Evolutionary conservation across 1,140 invertebrate species (phyloP), one percentile per base, ranked within the genome.

Genomic region (Trichonephila clavata): DNA sequence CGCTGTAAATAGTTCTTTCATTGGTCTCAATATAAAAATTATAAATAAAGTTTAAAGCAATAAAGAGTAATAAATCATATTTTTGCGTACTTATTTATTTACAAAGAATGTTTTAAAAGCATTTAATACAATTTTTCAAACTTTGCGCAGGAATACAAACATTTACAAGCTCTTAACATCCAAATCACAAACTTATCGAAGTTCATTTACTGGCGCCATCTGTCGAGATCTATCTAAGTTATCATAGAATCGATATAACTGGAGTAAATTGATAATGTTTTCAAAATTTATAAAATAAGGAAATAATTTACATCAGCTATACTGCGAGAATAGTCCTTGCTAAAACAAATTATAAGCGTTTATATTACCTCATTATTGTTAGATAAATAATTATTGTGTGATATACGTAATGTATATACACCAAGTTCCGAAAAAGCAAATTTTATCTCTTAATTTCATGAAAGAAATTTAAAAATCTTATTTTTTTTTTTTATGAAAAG

Each of bases 141-240:
- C 71, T 77, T 39, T 39, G 71, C 71, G 71, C 16, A 32, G 39
- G 71, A 77, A 77, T 77, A 77, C 71, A 77, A 68, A 68, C 21
- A 24, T 24, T 10, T 13, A 68, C 10, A 24, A 24, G 4, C 7
- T 39, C 8, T 10, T 32, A 77, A 39, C 16, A 18, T 32, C 71
- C 27, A 39, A 39, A 77, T 77, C 21, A 39, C 71, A 18, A 13
- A 68, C n/a, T 77, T 39, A 10, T 5, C 18, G 71, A 18, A 0
- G 32, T 0, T 77, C 65, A 77, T 18, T 27, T 77, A 4, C 27
- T 32, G 71, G 71, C 71, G 71, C 71, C 71, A 77, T 77, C 71
- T 77, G 18, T 39, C 1, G 71, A 20, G 5, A 18, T 39, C 18
- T 32, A 32, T 7, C 16, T 16, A 1, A 18, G 32, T 18, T 77